A percentile compares a stretch with the other conserved stretches of the same genome.
Conservation (phyloP, 2,797 vertebrate species). For the Brachyalestes nurse region DNA sequence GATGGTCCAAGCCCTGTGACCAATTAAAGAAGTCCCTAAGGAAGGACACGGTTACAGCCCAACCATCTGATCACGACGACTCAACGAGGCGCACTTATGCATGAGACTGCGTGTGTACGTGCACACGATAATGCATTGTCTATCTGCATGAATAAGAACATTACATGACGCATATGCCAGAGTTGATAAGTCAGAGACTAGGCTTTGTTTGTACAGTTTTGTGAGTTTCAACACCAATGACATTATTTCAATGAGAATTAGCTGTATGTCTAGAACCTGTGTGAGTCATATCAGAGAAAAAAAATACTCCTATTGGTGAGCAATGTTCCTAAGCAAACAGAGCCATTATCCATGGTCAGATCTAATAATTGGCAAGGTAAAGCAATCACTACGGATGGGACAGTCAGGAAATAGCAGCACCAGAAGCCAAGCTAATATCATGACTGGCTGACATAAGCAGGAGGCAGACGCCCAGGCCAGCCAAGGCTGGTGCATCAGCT, state of each 20-base stretch:
- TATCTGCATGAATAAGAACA: not conserved
- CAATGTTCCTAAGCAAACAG: constrained; percentile 7
- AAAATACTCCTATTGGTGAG: not conserved
- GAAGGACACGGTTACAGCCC: constrained; percentile 73
- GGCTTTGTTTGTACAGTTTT: not conserved
- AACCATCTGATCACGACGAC: constrained; percentile 74
- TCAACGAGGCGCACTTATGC: constrained; percentile 42
- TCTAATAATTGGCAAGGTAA: constrained; percentile 40
- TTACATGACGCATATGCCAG: constrained; percentile 38
- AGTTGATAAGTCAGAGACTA: not conserved
- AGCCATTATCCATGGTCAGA: constrained; percentile 27
- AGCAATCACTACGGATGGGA: constrained; percentile 28
- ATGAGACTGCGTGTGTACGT: constrained; percentile 4
- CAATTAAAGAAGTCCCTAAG: constrained; percentile 81
- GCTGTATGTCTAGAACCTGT: not conserved
- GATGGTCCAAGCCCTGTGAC: constrained; percentile 79
- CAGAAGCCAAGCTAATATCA: constrained; percentile 43
- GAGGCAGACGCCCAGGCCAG: constrained; percentile 28
- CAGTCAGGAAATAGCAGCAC: constrained; percentile 28
- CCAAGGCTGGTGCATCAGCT: constrained; percentile 23
- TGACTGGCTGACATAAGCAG: constrained; percentile 40
- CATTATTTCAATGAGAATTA: not conserved
- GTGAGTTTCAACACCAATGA: not conserved
- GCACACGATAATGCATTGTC: not conserved
- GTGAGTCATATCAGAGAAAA: not conserved